phyloP scores from a whole-genome alignment of 2,113 vertebrate species.

The Typhlomys cinereus region DNA sequence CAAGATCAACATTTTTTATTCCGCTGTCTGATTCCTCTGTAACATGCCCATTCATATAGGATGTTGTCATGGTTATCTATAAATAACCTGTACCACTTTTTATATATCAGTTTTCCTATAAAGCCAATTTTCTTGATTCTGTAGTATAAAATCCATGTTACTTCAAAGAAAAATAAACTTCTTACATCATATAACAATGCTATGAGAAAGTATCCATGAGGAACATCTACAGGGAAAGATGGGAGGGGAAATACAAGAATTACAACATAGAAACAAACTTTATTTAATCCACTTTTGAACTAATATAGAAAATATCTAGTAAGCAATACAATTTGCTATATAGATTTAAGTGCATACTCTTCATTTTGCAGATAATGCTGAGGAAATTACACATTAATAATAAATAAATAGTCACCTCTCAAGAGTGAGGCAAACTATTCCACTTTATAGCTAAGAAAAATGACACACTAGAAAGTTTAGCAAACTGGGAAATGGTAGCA shows the following conservation, averaged over 20 bases:
- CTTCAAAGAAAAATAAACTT: constrained; percentile 75
- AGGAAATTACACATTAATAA: constrained; percentile 16
- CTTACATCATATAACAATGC: constrained; percentile 76
- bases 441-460: constrained; percentile 53
- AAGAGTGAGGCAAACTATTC: constrained; percentile 42
- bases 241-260: constrained; percentile 61
- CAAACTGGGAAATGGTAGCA: constrained; percentile 31
- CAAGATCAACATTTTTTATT: constrained; percentile 87
- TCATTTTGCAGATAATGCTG: constrained; percentile 41
- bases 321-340: constrained; percentile 39
- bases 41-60: constrained; percentile 94
- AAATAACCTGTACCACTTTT: constrained; percentile 75
- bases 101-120: constrained; percentile 79
- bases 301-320: constrained; percentile 26
- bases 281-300: constrained; percentile 44
- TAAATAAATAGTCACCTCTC: background rate
- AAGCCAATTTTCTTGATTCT: constrained; percentile 79
- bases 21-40: constrained; percentile 91
- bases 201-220: constrained; percentile 79
- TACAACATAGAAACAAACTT: constrained; percentile 65
- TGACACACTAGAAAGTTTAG: constrained; percentile 17
- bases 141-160: constrained; percentile 86
- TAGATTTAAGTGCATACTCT: constrained; percentile 25
- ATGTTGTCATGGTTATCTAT: constrained; percentile 91
- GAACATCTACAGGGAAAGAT: constrained; percentile 81